Evolutionary conservation across 1,140 invertebrate genomes (phyloP).

Genomic region (Drosophila kikkawai): DNA sequence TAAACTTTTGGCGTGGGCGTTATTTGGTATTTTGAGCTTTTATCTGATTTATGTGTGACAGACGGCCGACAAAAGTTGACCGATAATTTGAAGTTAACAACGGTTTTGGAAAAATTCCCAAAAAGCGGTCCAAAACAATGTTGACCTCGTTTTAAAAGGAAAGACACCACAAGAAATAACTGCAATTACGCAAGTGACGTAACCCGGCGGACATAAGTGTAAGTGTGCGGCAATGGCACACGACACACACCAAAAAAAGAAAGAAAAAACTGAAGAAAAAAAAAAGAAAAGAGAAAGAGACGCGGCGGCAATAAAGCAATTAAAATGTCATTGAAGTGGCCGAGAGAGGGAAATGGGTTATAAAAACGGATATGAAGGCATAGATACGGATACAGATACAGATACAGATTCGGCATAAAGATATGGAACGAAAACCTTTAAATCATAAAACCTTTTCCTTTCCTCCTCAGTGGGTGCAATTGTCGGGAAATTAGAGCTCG

Average conservation of each 20-base stretch:
- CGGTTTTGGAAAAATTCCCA: conserved; percentile 48
- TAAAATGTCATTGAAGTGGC: conserved; percentile 78
- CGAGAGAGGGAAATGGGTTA: conserved; percentile 77
- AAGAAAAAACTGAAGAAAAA: conserved; percentile 15
- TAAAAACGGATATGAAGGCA: conserved; percentile 80
- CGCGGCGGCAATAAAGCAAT: conserved; percentile 74
- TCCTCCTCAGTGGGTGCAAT: conserved; percentile 27
- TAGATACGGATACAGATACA: conserved; percentile 48
- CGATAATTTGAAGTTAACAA: conserved; percentile 79
- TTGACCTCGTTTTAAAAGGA: conserved; percentile 68
- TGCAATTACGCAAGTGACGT: conserved; percentile 80
- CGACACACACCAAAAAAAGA: conserved; percentile 57
- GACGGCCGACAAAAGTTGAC: conserved; percentile 75
- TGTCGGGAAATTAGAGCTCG: conserved; percentile 33
- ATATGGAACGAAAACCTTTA: conserved; percentile 60
- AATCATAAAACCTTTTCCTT: conserved; percentile 62
- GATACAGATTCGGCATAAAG: conserved; percentile 51
- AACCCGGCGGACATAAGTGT: conserved; percentile 59
- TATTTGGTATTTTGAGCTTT: conserved; percentile 37
- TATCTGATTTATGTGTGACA: conserved; percentile 81
- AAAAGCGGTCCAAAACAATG: conserved; percentile 67
- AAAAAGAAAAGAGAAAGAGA: conserved; percentile 29
- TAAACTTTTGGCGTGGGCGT: conserved; percentile 46
- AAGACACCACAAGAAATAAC: conserved; percentile 51
- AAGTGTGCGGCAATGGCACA: conserved; percentile 67